These are phyloP conservation scores for Hippocampus guttulatus DNA, from an alignment of 2,113 vertebrate genomes.

Conservation along the genomic window DNA sequence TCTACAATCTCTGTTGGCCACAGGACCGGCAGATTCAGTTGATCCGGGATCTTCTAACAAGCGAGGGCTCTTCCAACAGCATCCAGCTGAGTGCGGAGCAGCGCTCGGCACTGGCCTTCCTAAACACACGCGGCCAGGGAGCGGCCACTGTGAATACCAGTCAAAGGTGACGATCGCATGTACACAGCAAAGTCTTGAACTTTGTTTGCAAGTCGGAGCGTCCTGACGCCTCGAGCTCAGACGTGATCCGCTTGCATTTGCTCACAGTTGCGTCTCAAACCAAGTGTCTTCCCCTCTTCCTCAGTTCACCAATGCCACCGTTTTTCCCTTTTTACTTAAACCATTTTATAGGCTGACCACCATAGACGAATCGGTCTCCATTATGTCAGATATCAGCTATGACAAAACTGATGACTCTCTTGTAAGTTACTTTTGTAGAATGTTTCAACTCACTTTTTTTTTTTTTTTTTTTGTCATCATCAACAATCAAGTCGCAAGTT, in stretches of 20 bases:
- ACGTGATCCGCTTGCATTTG: background rate
- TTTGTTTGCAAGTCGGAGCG: constrained; percentile 9
- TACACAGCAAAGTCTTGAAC: background rate
- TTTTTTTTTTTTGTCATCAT: background rate
- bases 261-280: background rate
- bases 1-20: background rate
- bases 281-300: background rate
- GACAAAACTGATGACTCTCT: constrained; percentile 96
- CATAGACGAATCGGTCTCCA: constrained; percentile 94
- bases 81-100: constrained; percentile 96
- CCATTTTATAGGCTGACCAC: constrained; percentile 77
- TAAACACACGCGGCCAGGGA: constrained; percentile 78
- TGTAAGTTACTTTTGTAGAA: constrained; percentile 67
- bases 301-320: background rate
- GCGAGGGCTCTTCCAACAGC: constrained; percentile 84
- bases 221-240: background rate
- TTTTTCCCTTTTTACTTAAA: background rate
- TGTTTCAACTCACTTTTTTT: background rate
- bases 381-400: constrained; percentile 97
- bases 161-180: constrained; percentile 72
- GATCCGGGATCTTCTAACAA: constrained; percentile 90
- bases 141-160: constrained; percentile 69
- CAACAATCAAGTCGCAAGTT: background rate
- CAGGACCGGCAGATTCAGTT: constrained; percentile 95
- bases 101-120: constrained; percentile 88